phyloP scores from a whole-genome alignment of 2,113 vertebrate species.

The Sphaerodactylus townsendi region DNA sequence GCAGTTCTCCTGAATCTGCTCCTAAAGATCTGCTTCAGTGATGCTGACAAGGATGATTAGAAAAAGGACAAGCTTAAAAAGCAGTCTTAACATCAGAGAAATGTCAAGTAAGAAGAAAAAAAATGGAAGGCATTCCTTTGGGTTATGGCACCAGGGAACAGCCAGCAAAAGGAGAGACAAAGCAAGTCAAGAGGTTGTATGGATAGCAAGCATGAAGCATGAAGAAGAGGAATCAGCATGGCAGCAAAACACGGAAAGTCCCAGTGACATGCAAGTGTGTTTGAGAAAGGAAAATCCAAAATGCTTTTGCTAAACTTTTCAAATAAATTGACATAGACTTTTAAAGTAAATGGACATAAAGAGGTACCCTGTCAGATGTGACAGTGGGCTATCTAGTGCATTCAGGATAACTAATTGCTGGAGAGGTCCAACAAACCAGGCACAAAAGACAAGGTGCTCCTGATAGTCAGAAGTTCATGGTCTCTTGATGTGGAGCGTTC shows the following conservation, averaged over 20 bases:
- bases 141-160: slow-evolving; percentile 37
- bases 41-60: background rate
- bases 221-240: slow-evolving; percentile 43
- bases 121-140: slow-evolving; percentile 21
- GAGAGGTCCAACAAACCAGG: too few relatives aligned
- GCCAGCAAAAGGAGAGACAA: slow-evolving; percentile 36
- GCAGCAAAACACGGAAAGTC: slow-evolving; percentile 17
- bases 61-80: background rate
- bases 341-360: too few relatives aligned
- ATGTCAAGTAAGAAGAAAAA: slow-evolving; percentile 26
- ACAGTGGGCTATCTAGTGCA: too few relatives aligned
- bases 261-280: background rate
- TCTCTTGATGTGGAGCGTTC: too few relatives aligned
- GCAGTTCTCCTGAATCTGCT: slow-evolving; percentile 21
- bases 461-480: too few relatives aligned
- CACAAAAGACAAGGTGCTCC: too few relatives aligned
- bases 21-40: slow-evolving; percentile 28
- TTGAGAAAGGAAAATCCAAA: background rate
- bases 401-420: too few relatives aligned
- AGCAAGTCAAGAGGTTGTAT: background rate
- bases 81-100: slow-evolving; percentile 10
- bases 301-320: background rate
- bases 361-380: too few relatives aligned
- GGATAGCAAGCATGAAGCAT: slow-evolving; percentile 32
- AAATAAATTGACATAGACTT: background rate